Conservation (phyloP, 1,140 invertebrate genomes). For the Zaprionus lachaisei region DNA sequence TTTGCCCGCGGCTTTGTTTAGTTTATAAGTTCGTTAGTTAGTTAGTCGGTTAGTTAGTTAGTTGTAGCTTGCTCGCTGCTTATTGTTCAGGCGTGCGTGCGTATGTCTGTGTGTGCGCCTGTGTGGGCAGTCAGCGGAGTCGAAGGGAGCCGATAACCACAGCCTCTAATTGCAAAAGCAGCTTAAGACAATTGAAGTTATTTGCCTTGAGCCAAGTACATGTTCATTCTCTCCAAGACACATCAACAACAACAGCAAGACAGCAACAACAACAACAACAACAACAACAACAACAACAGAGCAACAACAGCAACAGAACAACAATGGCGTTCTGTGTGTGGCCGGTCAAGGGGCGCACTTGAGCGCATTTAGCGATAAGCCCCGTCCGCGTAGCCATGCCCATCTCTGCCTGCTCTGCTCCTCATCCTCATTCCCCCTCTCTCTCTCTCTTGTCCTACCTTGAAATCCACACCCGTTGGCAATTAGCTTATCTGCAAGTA, state of each 20-base stretch:
- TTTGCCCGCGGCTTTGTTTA: slow-evolving; percentile 68
- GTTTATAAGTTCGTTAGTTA: slow-evolving; percentile 74
- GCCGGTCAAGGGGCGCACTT: slow-evolving; percentile 58
- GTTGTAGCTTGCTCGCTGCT: slow-evolving; percentile 36
- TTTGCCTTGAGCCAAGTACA: slow-evolving; percentile 50
- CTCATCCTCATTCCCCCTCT: too few species aligned
- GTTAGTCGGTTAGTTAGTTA: slow-evolving; percentile 57
- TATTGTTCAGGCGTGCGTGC: slow-evolving; percentile 5
- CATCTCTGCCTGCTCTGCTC: too few species aligned
- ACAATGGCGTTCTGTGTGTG: slow-evolving; percentile 28
- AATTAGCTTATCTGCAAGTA: slow-evolving; percentile 37
- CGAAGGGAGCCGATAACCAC: slow-evolving; percentile 60
- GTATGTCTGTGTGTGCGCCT: neutral
- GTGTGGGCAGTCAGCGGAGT: slow-evolving; percentile 48
- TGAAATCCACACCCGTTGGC: slow-evolving; percentile 8
- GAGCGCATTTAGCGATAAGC: slow-evolving; percentile 67
- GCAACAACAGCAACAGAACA: neutral
- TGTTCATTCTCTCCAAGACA: slow-evolving; percentile 1
- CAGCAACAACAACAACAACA: slow-evolving; percentile 11
- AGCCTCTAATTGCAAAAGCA: slow-evolving; percentile 69
- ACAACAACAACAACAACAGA: neutral
- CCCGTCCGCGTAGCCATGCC: neutral
- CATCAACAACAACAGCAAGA: neutral
- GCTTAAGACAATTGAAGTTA: slow-evolving; percentile 80
- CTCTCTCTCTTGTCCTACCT: neutral